Evolutionary conservation across 2,797 vertebrate species (phyloP), one percentile per base, ranked within the genome.

Genomic region (Enoplosus armatus): DNA sequence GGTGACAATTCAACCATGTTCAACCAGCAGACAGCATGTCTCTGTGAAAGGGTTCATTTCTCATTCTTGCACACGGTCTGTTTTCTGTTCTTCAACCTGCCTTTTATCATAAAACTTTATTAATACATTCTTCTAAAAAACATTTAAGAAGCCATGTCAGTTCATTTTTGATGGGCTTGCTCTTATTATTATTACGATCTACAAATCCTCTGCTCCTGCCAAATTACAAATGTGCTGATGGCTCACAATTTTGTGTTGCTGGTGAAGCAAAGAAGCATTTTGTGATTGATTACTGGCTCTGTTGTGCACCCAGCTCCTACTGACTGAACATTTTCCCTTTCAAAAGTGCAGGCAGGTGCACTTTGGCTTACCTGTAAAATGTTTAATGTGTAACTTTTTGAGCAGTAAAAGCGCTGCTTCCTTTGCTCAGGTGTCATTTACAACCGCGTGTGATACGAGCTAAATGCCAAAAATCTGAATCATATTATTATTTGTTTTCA

Each of bases 281-380:
- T 56, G 4, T 15, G 0, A 54, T 35, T 16, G 15, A 18, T 5
- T 9, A 15, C 14, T 24, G 3, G 15, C 15, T 20, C 9, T n/a
- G 4, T 29, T 58, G 48, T 43, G 37, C 26, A 18, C 54, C 18
- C 20, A 24, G 22, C 35, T 51, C 5, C 1, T 12, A 4, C n/a
- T 10, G 8, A 26, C 39, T 58, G n/a, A 67, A 66, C 29, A 5
- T 43, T 59, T 50, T 18, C 7, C 2, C 5, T 66, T 31, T 35
- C 24, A 6, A n/a, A 20, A 12, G 33, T 33, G 14, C 50, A 51
- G 53, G 12, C 47, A 2, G 35, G 31, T 82, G 82, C 48, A 80
- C 79, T 81, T 76, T 82, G 84, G 5, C 74, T 77, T 2, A 47
- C 27, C 66, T 59, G 51, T 53, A 22, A 68, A 75, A 47, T 14